A percentile compares a stretch with the other conserved stretches of the same genome.
Evolutionary conservation across 2,888 invertebrate genomes (phyloP).

Genomic region (Gymnocheta viridis): DNA sequence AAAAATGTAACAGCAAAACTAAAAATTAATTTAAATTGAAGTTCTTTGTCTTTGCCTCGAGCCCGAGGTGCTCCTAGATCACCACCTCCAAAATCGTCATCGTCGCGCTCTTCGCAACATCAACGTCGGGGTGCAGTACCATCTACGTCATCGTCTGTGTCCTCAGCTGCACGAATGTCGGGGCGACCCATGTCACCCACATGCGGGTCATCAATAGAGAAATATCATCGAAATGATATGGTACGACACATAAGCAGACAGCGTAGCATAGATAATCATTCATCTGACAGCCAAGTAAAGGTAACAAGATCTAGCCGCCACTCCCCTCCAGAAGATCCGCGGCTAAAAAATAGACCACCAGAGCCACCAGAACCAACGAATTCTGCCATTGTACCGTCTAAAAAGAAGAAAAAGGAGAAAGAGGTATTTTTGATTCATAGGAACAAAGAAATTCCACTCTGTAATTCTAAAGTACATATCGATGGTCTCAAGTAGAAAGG

Average conservation of each 20-base stretch:
- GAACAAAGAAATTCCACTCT: too few relatives aligned
- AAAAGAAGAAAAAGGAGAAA: conserved; percentile 82
- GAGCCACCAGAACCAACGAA: conserved; percentile 83
- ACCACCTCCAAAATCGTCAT: conserved; percentile 79
- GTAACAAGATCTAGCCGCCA: conserved; percentile 78
- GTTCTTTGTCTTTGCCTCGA: conserved; percentile 84
- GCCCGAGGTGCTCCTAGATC: conserved; percentile 82
- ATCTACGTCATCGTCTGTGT: conserved; percentile 63
- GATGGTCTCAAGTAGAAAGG: too few relatives aligned
- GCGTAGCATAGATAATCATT: conserved; percentile 74
- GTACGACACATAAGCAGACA: conserved; percentile 74
- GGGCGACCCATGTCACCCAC: conserved; percentile 79
- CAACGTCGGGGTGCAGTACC: conserved; percentile 75
- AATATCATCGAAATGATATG: conserved; percentile 77
- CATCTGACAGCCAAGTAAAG: conserved; percentile 78
- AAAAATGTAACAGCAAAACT: not conserved
- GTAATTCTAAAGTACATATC: too few relatives aligned
- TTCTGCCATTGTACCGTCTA: conserved; percentile 78
- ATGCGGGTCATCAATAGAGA: conserved; percentile 74
- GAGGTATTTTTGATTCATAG: conserved; percentile 80
- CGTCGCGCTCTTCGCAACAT: conserved; percentile 75
- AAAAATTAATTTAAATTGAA: conserved; percentile 80
- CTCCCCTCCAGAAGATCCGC: conserved; percentile 84
- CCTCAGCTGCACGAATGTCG: conserved; percentile 75
- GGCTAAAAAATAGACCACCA: conserved; percentile 83